A percentile compares a stretch with the other conserved stretches of the same genome.
Evolutionary conservation across 1,140 invertebrate species (phyloP).

Genomic region (Choristoneura fumiferana): DNA sequence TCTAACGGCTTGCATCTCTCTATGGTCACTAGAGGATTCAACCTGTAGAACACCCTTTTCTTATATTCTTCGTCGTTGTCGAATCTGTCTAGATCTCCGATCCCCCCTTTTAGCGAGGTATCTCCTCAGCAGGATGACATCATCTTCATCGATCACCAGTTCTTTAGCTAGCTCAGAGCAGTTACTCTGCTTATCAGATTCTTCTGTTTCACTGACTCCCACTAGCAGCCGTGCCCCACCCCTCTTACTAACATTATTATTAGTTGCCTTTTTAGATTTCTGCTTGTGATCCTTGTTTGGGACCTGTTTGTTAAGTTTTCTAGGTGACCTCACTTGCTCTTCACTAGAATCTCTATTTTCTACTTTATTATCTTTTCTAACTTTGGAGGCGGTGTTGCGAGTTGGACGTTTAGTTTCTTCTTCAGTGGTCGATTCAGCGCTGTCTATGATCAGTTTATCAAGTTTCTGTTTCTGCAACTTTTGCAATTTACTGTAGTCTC

Average conservation of each 20-base stretch:
- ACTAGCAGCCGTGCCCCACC: not conserved
- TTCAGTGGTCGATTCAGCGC: too few species aligned
- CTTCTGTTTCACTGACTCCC: not conserved
- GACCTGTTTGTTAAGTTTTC: not conserved
- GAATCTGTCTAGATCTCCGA: constrained; percentile 19
- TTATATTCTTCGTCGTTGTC: constrained; percentile 46
- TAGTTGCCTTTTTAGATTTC: not conserved
- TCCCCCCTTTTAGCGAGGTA: constrained; percentile 25
- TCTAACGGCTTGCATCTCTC: constrained; percentile 27
- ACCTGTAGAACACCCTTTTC: constrained; percentile 35
- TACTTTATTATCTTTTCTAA: too few species aligned
- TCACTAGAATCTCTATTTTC: too few species aligned
- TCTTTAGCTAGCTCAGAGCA: constrained; percentile 24
- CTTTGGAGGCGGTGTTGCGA: too few species aligned
- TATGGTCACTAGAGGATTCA: constrained; percentile 49
- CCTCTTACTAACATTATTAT: too few species aligned
- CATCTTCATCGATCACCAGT: constrained; percentile 38
- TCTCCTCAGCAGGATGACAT: constrained; percentile 33
- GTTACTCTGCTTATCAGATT: too few species aligned
- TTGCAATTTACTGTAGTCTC: too few species aligned
- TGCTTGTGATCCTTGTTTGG: too few species aligned
- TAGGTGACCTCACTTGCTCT: too few species aligned
- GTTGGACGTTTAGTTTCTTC: too few species aligned
- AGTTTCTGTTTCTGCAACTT: too few species aligned
- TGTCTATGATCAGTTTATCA: too few species aligned